Evolutionary conservation across 2,888 invertebrate genomes (phyloP).

Genomic region (Caenorhabditis sinica): DNA sequence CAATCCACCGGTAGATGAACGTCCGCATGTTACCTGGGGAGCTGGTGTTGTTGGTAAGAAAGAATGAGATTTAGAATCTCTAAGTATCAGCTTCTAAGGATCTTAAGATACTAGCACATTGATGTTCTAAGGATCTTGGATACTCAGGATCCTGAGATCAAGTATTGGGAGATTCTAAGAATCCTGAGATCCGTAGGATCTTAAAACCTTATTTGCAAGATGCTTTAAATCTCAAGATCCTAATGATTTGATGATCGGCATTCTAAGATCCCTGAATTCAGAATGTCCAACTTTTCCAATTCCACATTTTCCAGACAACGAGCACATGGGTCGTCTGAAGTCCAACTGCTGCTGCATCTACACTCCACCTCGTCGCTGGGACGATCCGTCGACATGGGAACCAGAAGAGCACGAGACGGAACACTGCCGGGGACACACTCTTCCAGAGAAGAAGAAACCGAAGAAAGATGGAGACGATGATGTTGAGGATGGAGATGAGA

Average conservation of each 20-base stretch:
- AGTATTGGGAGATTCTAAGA: no score
- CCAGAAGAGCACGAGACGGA: slow-evolving; percentile 81
- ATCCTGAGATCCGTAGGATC: no score
- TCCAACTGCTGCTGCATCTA: slow-evolving; percentile 84
- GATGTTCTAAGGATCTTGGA: background rate
- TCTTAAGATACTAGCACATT: background rate
- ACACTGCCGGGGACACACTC: slow-evolving; percentile 80
- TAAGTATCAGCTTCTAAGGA: background rate
- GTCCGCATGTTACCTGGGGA: slow-evolving; percentile 77
- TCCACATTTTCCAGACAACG: slow-evolving; percentile 87
- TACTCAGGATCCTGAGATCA: background rate
- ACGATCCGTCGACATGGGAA: slow-evolving; percentile 81
- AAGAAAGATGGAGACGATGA: slow-evolving; percentile 14
- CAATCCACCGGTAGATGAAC: slow-evolving; percentile 21
- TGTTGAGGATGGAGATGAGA: slow-evolving; percentile 6
- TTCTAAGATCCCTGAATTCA: background rate
- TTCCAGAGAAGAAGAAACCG: slow-evolving; percentile 66
- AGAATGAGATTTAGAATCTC: no score
- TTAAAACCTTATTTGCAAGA: no score
- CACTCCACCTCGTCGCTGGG: slow-evolving; percentile 82
- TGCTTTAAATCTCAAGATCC: background rate
- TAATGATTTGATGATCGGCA: background rate
- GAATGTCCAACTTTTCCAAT: background rate
- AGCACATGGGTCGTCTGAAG: slow-evolving; percentile 85
- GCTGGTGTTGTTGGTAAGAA: slow-evolving; percentile 72